phyloP scores from a whole-genome alignment of 2,113 vertebrate species.

The Bos taurus region ARS-UCD2.0 NC_037339.1:33643001-33643500 shows the following conservation, averaged over 20 bases:
- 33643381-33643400: background rate
- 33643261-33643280: background rate
- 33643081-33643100: background rate
- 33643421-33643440: background rate
- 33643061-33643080: background rate
- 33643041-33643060: background rate
- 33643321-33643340: background rate
- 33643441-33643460: background rate
- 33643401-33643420: background rate
- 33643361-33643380: background rate
- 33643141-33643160: background rate
- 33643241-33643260: background rate
- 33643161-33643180: background rate
- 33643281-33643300: background rate
- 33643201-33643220: background rate
- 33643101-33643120: background rate
- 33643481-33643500: background rate
- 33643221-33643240: background rate
- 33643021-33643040: background rate
- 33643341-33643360: background rate
- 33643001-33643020: background rate
- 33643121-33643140: fast-evolving
- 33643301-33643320: background rate
- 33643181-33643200: background rate
- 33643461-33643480: background rate